These are phyloP conservation scores for Petaurus breviceps DNA, from an alignment of 2,113 vertebrate species.

Conservation along the genomic window DNA sequence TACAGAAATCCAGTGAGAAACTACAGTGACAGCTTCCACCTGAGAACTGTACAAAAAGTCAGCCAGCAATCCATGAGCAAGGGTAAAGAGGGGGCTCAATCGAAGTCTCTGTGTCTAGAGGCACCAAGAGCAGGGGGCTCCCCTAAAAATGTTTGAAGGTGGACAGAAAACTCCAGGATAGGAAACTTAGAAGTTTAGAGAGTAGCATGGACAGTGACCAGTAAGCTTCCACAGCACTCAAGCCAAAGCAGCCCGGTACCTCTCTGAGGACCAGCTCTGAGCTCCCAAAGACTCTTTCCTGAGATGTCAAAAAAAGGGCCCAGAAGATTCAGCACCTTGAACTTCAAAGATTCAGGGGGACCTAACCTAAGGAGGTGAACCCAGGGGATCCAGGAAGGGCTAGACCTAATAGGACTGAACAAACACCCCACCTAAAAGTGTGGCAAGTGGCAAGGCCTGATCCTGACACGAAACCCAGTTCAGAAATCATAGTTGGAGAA, in stretches of 20 bases:
- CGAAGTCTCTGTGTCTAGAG: background rate
- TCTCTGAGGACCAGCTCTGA: background rate
- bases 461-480: background rate
- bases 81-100: background rate
- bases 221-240: background rate
- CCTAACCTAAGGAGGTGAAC: background rate
- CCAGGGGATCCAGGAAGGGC: no score
- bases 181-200: background rate
- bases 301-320: background rate
- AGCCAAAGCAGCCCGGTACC: background rate
- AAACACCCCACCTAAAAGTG: background rate
- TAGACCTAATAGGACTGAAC: no score
- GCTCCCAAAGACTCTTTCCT: background rate
- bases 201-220: background rate
- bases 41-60: background rate
- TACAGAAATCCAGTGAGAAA: background rate
- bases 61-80: background rate
- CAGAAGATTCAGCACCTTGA: background rate
- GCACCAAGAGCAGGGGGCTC: background rate
- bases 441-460: background rate
- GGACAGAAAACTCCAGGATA: background rate
- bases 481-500: background rate
- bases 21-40: background rate
- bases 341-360: background rate
- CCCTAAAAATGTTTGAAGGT: background rate